Evolutionary conservation across 2,113 vertebrate genomes (phyloP).

Genomic region (Urocynchramus pylzowi): DNA sequence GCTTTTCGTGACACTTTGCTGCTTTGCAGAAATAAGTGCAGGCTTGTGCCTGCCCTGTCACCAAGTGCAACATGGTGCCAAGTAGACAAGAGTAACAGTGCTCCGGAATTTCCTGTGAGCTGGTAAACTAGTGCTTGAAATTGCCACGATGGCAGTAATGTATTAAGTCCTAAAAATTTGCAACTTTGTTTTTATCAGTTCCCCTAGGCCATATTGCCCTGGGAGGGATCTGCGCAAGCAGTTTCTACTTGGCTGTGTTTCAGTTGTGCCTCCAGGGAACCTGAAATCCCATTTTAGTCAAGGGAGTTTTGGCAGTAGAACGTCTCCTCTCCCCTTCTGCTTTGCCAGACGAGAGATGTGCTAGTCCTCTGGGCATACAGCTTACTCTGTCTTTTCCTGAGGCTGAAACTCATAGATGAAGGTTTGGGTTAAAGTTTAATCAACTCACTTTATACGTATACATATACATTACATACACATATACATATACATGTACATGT

Average conservation of each 20-base stretch:
- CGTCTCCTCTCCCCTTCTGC: background rate
- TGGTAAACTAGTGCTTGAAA: background rate
- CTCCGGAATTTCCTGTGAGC: background rate
- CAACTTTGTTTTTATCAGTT: background rate
- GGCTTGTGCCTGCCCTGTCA: background rate
- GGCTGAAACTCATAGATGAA: background rate
- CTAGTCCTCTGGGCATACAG: background rate
- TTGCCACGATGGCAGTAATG: background rate
- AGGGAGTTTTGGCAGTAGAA: background rate
- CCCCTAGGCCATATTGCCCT: background rate
- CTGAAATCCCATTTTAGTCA: background rate
- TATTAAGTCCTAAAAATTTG: background rate
- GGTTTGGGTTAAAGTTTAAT: background rate
- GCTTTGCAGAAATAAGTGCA: background rate
- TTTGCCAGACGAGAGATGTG: background rate
- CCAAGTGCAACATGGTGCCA: accelerated
- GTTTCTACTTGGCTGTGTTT: background rate
- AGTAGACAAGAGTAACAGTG: too few relatives aligned
- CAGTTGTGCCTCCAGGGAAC: background rate
- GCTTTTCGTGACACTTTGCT: background rate
- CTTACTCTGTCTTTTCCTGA: background rate
- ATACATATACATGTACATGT: accelerated
- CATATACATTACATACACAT: background rate
- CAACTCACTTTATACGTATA: background rate
- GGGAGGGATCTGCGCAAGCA: background rate